Evolutionary conservation across 2,113 vertebrate species (phyloP).

Genomic region (Lepidothrix coronata): DNA sequence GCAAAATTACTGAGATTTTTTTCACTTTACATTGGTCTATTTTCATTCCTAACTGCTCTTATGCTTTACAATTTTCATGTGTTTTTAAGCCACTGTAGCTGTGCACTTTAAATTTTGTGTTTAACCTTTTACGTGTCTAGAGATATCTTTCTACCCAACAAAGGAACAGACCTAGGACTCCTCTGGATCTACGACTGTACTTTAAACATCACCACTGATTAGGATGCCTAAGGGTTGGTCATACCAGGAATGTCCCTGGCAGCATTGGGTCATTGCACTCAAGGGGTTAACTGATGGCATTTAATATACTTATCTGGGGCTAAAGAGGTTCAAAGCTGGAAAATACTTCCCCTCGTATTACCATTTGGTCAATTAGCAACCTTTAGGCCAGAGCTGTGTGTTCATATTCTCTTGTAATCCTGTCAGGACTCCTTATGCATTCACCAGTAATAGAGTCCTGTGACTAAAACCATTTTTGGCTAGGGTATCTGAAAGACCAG

Average conservation of each 20-base stretch:
- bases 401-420: slow-evolving; percentile 51
- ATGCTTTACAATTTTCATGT: neutral
- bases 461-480: slow-evolving; percentile 62
- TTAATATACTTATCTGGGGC: slow-evolving; percentile 66
- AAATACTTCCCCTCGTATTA: slow-evolving; percentile 64
- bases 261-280: slow-evolving; percentile 59
- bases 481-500: slow-evolving; percentile 51
- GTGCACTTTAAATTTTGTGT: neutral
- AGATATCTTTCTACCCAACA: neutral
- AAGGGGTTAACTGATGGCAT: slow-evolving; percentile 65
- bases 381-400: slow-evolving; percentile 70
- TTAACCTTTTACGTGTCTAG: neutral
- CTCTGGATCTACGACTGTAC: neutral
- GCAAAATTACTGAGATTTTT: neutral
- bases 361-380: slow-evolving; percentile 65
- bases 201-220: neutral
- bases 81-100: neutral
- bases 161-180: neutral
- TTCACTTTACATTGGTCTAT: neutral
- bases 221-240: neutral
- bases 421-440: slow-evolving; percentile 73
- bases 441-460: slow-evolving; percentile 52
- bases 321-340: slow-evolving; percentile 52
- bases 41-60: neutral
- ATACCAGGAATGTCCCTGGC: neutral